A percentile compares a stretch with the other conserved stretches of the same genome.
Conservation (phyloP, 1,140 invertebrate species). For the Mercenaria mercenaria region DNA sequence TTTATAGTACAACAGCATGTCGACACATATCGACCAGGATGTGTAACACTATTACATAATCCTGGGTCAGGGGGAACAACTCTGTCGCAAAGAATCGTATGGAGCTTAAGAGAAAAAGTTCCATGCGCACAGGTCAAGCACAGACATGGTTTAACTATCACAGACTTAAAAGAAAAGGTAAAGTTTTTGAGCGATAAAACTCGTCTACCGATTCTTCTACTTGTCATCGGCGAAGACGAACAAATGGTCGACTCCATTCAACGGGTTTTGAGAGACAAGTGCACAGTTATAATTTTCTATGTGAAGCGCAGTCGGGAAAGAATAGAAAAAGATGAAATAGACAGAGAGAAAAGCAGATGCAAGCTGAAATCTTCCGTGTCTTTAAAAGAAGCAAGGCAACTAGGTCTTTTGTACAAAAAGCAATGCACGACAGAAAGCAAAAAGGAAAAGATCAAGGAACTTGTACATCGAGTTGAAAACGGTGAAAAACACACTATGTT, state of each 20-base stretch:
- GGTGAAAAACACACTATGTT: slow-evolving; percentile 25
- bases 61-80: slow-evolving; percentile 70
- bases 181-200: slow-evolving; percentile 60
- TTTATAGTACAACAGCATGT: slow-evolving; percentile 47
- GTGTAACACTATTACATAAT: slow-evolving; percentile 47
- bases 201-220: slow-evolving; percentile 54
- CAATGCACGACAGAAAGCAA: too few species aligned
- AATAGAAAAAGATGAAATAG: neutral
- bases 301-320: slow-evolving; percentile 48
- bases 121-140: slow-evolving; percentile 59
- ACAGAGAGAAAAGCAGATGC: slow-evolving; percentile 15
- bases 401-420: slow-evolving; percentile 30
- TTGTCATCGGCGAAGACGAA: slow-evolving; percentile 75
- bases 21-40: slow-evolving; percentile 16
- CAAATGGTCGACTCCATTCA: slow-evolving; percentile 55
- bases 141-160: neutral
- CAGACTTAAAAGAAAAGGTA: slow-evolving; percentile 32
- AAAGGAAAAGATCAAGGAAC: neutral
- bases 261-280: neutral
- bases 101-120: slow-evolving; percentile 56
- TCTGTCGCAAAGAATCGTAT: slow-evolving; percentile 63
- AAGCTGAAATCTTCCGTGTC: slow-evolving; percentile 44
- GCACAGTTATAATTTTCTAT: slow-evolving; percentile 56
- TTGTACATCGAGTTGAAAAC: slow-evolving; percentile 35
- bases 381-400: slow-evolving; percentile 47